Evolutionary conservation across 2,797 vertebrate genomes (phyloP).

Genomic region (Acestrorhynchus altus): DNA sequence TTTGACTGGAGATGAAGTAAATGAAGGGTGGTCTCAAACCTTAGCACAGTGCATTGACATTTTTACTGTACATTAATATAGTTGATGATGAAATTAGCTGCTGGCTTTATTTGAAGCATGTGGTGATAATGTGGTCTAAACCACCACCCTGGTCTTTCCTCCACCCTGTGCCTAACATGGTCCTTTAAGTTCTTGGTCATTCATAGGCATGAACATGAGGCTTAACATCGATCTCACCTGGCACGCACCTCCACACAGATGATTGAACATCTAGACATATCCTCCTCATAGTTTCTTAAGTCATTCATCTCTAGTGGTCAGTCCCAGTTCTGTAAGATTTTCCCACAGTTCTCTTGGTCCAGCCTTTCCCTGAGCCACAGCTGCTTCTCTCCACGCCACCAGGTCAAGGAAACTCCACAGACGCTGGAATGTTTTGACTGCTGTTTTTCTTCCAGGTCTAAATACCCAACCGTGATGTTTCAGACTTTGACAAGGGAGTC

Average conservation of each 20-base stretch:
- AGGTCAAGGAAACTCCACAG: constrained; percentile 57
- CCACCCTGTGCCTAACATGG: background rate
- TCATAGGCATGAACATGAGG: background rate
- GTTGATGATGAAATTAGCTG: background rate
- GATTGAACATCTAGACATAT: background rate
- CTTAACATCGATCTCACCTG: background rate
- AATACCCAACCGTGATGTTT: constrained; percentile 38
- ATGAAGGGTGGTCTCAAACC: too few relatives aligned
- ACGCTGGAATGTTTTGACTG: constrained; percentile 70
- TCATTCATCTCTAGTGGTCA: background rate
- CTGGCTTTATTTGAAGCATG: background rate
- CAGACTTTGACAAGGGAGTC: constrained; percentile 37
- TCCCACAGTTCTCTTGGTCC: constrained; percentile 13
- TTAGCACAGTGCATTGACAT: background rate
- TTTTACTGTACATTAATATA: background rate
- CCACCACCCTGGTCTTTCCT: background rate
- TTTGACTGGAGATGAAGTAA: too few relatives aligned
- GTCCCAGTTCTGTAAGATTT: background rate
- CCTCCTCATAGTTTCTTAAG: background rate
- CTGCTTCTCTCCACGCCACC: constrained; percentile 43
- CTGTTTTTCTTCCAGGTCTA: constrained; percentile 58
- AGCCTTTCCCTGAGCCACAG: constrained; percentile 32
- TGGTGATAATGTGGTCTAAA: background rate
- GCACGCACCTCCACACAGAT: background rate
- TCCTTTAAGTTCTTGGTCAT: background rate